These are phyloP conservation scores for Cynopterus sphinx DNA, from an alignment of 2,797 vertebrate genomes.

Conservation along the genomic window DNA sequence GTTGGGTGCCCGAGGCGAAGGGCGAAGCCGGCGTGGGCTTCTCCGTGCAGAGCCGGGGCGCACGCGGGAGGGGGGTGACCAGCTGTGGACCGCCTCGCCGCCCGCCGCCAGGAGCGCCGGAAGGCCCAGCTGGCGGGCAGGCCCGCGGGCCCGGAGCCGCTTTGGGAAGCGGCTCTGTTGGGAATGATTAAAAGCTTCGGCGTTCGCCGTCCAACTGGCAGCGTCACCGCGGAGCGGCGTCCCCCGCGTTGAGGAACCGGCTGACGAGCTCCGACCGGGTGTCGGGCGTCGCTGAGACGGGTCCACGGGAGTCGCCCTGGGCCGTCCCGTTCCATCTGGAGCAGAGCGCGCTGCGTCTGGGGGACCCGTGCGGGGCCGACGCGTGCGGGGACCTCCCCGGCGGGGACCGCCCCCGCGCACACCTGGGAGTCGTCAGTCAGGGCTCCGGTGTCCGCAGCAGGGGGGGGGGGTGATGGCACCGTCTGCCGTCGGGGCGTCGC, in stretches of 20 bases:
- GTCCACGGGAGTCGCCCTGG: slow-evolving; percentile 48
- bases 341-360: slow-evolving; percentile 5
- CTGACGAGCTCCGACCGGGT: slow-evolving; percentile 34
- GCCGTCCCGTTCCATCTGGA: slow-evolving; percentile 66
- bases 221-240: not conserved
- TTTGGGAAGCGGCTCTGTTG: slow-evolving; percentile 73
- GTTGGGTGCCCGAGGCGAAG: not conserved
- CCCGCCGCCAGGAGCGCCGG: not conserved
- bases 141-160: slow-evolving; percentile 35
- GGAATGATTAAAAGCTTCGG: slow-evolving; percentile 66
- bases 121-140: slow-evolving; percentile 44
- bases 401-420: too few species aligned
- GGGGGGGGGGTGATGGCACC: slow-evolving; percentile 43
- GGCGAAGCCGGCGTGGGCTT: not conserved
- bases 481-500: slow-evolving; percentile 56
- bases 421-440: not conserved
- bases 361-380: slow-evolving; percentile 65
- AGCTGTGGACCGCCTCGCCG: not conserved
- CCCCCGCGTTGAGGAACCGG: slow-evolving; percentile 56
- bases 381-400: slow-evolving; percentile 50
- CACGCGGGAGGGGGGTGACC: not conserved
- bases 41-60: not conserved
- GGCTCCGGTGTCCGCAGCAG: slow-evolving; percentile 68
- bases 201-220: slow-evolving; percentile 67
- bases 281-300: slow-evolving; percentile 49